Base-by-base conservation (phyloP, 2,113 vertebrate species). In the Macroglossus sobrinus region DNA sequence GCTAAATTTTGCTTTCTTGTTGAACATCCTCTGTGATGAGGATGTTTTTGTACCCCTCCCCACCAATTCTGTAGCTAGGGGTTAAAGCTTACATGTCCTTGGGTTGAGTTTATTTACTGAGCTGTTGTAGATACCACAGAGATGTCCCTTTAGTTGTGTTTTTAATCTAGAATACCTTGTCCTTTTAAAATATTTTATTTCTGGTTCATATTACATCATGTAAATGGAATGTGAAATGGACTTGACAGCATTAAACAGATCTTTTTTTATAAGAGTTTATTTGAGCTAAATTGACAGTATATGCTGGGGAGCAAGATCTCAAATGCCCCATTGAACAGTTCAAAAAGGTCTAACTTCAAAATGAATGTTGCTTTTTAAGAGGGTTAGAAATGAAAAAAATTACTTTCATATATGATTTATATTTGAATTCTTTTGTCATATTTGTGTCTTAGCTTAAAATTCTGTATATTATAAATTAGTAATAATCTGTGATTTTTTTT, bases 361-460 rank as follows among this genome's bases (percentile, higher is more conserved):
- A 74, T 72, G 13, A 79, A 63, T 75, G 40, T n/a, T 93, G 35
- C 71, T 19, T 38, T 78, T 89, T 86, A 10, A 63, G 71, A 91
- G 64, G n/a, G 11, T 30, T 75, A 84, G 47, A 84, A 85, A 71
- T 96, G 78, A 80, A 76, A 88, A 82, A 76, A 78, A 35, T 19
- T 43, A 38, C 33, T 80, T 84, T 89, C 24, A 45, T 76, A 10
- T 57, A 26, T 93, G 35, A 91, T 11, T 92, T 11, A 26, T 68
- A 33, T 87, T 82, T 66, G 80, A 66, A 91, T 95, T 68, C 50
- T 86, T 87, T 68, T 64, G 18, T 80, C 50, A 50, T 84, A 45
- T 45, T 75, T 89, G 33, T 89, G 21, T 68, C 61, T 92, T 59
- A 79, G 26, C 82, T 74, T 97, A 63, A 91, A 87, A 87, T 90